A percentile compares a stretch with the other conserved stretches of the same genome.
Conservation (phyloP, 1,140 invertebrate species). For the Hestina assimilis region DNA sequence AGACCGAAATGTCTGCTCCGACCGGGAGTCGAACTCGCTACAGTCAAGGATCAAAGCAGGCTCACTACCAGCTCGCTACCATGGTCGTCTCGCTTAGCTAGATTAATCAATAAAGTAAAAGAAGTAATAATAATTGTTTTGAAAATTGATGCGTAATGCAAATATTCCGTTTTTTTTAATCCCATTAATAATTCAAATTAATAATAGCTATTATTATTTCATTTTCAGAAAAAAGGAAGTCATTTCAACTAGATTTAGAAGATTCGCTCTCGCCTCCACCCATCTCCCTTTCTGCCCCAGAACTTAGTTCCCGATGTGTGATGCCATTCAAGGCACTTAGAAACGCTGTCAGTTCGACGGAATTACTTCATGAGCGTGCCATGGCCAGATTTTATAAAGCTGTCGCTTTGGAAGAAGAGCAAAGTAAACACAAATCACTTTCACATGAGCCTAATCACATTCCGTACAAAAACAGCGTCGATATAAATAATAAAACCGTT, state of each 20-base stretch:
- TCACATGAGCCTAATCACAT: slow-evolving; percentile 52
- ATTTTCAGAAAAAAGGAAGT: slow-evolving; percentile 79
- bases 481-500: slow-evolving; percentile 25
- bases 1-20: too few relatives aligned
- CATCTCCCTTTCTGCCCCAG: slow-evolving; percentile 88
- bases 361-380: slow-evolving; percentile 87
- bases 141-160: too few relatives aligned
- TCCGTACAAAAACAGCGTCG: slow-evolving; percentile 44
- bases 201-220: not conserved
- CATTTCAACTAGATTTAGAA: slow-evolving; percentile 80
- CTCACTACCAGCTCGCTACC: too few relatives aligned
- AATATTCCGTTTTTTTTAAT: too few relatives aligned
- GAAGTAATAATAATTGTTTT: too few relatives aligned
- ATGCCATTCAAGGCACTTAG: slow-evolving; percentile 79
- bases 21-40: too few relatives aligned
- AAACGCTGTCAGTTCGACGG: slow-evolving; percentile 88
- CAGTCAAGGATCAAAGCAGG: too few relatives aligned
- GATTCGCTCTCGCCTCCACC: slow-evolving; percentile 84
- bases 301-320: slow-evolving; percentile 79
- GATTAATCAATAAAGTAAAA: too few relatives aligned
- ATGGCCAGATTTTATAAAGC: slow-evolving; percentile 89
- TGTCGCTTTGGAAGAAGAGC: slow-evolving; percentile 84
- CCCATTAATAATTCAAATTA: too few relatives aligned
- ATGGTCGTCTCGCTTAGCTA: too few relatives aligned
- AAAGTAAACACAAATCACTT: slow-evolving; percentile 56